Base-by-base conservation (phyloP, 2,888 invertebrate species). In the Heteromyza rotundicornis region DNA sequence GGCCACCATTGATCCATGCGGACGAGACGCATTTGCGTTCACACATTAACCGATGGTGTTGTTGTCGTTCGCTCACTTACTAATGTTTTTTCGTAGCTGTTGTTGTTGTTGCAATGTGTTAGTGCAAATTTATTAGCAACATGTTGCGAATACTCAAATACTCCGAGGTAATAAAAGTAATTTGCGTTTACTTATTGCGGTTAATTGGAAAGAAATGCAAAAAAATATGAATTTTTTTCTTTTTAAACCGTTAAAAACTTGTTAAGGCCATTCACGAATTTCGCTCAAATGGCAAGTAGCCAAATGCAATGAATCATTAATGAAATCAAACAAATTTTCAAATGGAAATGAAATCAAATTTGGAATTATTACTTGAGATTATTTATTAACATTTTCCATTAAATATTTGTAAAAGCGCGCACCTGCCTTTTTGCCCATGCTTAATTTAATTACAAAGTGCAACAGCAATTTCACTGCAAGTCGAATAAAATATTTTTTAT, bases 121-220 rank as follows among this genome's bases (percentile, higher is more conserved):
- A 12, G 16, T 10, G n/a, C n/a, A 40, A 44, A 14, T 27, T 47
- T 53, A 53, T 59, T 54, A 53, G 53, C 59, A 59, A 32, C 59
- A 59, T 53, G 53, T 47, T 44, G 44, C 53, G 22, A 59, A 40
- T 17, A 52, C 40, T 51, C 32, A 20, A 44, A 47, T 57, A 14
- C 19, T 14, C 8, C 50, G 27, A 5, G 27, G 50, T 50, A 19
- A 50, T 50, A 19, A 14, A 17, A 19, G 47, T 22, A 54, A 27
- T 36, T 59, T 40, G 27, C 32, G 19, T 44, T 40, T 14, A n/a
- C 16, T 44, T 10, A 32, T 54, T 20, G 54, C 27, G 35, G 53
- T 32, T 44, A 59, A 53, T 59, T 59, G 52, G 53, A 17, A 52
- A 24, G 52, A 47, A 40, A 16, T 44, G 59, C 59, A 51, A 51